Evolutionary conservation across 2,888 invertebrate species (phyloP).

Genomic region (Xestia xanthographa): DNA sequence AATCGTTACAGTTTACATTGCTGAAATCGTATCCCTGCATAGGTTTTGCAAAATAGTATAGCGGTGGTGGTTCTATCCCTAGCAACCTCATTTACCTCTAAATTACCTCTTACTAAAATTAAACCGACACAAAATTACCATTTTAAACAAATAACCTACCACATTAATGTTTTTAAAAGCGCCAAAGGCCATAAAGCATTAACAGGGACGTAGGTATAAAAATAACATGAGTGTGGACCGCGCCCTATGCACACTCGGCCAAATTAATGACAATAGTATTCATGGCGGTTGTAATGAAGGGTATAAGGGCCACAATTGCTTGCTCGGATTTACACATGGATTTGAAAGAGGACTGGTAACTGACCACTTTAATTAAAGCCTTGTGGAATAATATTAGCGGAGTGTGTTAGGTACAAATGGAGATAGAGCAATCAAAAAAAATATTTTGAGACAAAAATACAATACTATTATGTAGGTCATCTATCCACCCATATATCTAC

Average conservation of each 20-base stretch:
- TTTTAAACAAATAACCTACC: slow-evolving; percentile 43
- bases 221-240: slow-evolving; percentile 39
- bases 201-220: slow-evolving; percentile 36
- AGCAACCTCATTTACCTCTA: neutral
- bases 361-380: slow-evolving; percentile 54
- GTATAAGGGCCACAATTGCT: slow-evolving; percentile 43
- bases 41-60: neutral
- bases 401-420: neutral
- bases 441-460: neutral
- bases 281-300: slow-evolving; percentile 55
- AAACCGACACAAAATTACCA: slow-evolving; percentile 43
- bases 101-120: slow-evolving; percentile 38
- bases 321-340: slow-evolving; percentile 54
- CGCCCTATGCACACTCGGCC: slow-evolving; percentile 52
- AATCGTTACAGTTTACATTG: neutral
- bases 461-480: neutral
- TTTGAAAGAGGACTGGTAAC: slow-evolving; percentile 38
- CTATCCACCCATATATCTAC: neutral
- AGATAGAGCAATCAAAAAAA: neutral
- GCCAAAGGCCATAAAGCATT: slow-evolving; percentile 54
- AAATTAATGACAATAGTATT: slow-evolving; percentile 65
- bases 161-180: slow-evolving; percentile 46
- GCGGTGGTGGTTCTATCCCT: neutral
- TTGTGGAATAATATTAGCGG: slow-evolving; percentile 33
- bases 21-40: neutral